Percentiles rank a stretch among this genome's conserved stretches.
phyloP scores from a whole-genome alignment of 2,888 invertebrate species.

The Dermolepida albohirtum region DNA sequence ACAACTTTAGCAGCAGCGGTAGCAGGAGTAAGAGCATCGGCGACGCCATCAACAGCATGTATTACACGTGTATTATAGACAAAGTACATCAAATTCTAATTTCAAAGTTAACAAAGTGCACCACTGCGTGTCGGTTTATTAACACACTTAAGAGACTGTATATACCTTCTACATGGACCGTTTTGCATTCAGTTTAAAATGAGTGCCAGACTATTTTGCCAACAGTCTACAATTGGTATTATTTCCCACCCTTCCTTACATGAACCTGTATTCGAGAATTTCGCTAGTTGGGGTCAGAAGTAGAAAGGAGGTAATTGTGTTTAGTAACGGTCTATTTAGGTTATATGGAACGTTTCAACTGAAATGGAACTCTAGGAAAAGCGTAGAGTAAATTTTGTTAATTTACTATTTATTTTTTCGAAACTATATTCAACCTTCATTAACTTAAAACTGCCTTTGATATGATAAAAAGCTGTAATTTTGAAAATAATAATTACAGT shows the following conservation, averaged over 20 bases:
- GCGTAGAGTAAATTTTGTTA: slow-evolving; percentile 3
- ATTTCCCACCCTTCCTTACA: background rate
- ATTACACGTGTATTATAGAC: slow-evolving; percentile 14
- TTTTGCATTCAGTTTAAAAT: slow-evolving; percentile 9
- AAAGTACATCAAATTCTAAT: slow-evolving; percentile 14
- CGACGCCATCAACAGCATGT: background rate
- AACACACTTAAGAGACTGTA: background rate
- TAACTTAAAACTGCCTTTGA: no score
- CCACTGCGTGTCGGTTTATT: slow-evolving; percentile 16
- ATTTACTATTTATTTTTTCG: background rate
- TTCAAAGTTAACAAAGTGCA: slow-evolving; percentile 22
- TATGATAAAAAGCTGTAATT: no score
- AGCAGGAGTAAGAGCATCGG: background rate
- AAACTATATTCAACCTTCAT: no score
- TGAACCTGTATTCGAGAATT: slow-evolving; percentile 2
- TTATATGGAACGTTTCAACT: background rate
- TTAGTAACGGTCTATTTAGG: no score
- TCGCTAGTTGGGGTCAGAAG: background rate
- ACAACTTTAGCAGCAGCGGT: background rate
- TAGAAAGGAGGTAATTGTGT: slow-evolving; percentile 13
- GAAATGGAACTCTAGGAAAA: background rate
- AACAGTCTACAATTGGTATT: slow-evolving; percentile 11
- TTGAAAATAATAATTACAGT: no score
- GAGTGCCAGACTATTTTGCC: slow-evolving; percentile 8
- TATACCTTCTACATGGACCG: background rate